Conservation (phyloP, 1,140 invertebrate genomes). For the Branchinecta lynchi region DNA sequence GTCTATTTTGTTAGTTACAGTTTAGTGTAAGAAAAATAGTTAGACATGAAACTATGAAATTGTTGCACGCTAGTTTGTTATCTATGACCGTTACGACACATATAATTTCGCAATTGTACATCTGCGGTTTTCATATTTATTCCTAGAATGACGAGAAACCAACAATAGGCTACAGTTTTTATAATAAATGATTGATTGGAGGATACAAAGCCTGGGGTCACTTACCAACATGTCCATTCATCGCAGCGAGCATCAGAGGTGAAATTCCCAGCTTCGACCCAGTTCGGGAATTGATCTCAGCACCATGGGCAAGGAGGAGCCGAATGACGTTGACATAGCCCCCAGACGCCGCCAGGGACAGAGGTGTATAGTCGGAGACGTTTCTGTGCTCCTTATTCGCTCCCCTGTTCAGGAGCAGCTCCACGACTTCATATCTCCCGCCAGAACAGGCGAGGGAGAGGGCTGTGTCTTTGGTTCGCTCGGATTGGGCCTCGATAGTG, state of each 20-base stretch:
- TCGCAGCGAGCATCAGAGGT: slow-evolving; percentile 95
- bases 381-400: slow-evolving; percentile 99
- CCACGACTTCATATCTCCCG: slow-evolving; percentile 84
- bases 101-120: too few relatives aligned
- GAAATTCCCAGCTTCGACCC: slow-evolving; percentile 95
- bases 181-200: too few relatives aligned
- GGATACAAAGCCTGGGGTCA: not conserved
- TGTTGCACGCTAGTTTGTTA: too few relatives aligned
- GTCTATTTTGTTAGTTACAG: too few relatives aligned
- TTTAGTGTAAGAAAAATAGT: too few relatives aligned
- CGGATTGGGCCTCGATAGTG: slow-evolving; percentile 94
- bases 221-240: slow-evolving; percentile 88
- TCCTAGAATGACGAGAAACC: too few relatives aligned
- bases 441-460: slow-evolving; percentile 93
- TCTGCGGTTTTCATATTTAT: too few relatives aligned
- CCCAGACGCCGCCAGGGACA: slow-evolving; percentile 91
- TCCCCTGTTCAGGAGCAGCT: slow-evolving; percentile 66
- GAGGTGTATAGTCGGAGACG: slow-evolving; percentile 95
- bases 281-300: slow-evolving; percentile 96
- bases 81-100: too few relatives aligned
- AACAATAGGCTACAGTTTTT: too few relatives aligned
- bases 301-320: slow-evolving; percentile 65
- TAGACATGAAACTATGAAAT: too few relatives aligned
- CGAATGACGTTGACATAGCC: slow-evolving; percentile 99
- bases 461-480: slow-evolving; percentile 96